These are phyloP conservation scores for Momotus momota DNA, from an alignment of 2,797 vertebrate species.

Conservation along the genomic window DNA sequence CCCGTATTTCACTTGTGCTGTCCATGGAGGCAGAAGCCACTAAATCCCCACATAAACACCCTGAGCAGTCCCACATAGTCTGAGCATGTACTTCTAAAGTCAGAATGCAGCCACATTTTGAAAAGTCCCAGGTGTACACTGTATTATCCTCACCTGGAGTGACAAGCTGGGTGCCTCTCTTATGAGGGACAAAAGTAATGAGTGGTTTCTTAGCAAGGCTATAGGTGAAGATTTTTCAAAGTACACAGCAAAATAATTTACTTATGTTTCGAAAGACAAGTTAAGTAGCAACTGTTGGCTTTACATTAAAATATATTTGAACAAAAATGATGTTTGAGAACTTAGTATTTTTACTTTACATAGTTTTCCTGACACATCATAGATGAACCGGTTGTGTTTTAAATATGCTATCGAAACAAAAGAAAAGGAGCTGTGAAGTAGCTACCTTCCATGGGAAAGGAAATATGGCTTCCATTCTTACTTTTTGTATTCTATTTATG, in stretches of 20 bases:
- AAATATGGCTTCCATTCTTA: not conserved
- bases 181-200: not conserved
- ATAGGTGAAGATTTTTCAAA: fast-evolving
- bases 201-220: not conserved
- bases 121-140: slow-evolving; percentile 81
- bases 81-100: slow-evolving; percentile 78
- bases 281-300: not conserved
- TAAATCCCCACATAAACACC: slow-evolving; percentile 84
- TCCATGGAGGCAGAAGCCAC: slow-evolving; percentile 88
- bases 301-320: not conserved
- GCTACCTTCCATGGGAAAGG: not conserved
- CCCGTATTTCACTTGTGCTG: slow-evolving; percentile 85
- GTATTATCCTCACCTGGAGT: slow-evolving; percentile 81
- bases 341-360: not conserved
- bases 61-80: slow-evolving; percentile 78
- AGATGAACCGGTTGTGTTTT: not conserved
- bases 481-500: not conserved
- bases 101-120: slow-evolving; percentile 70
- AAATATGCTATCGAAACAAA: not conserved
- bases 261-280: not conserved
- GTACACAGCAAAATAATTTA: not conserved
- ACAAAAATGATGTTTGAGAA: not conserved
- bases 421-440: not conserved
- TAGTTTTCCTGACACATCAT: not conserved
- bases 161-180: slow-evolving; percentile 82